Conservation (phyloP, 1,140 invertebrate genomes). For the Caenorhabditis latens region DNA sequence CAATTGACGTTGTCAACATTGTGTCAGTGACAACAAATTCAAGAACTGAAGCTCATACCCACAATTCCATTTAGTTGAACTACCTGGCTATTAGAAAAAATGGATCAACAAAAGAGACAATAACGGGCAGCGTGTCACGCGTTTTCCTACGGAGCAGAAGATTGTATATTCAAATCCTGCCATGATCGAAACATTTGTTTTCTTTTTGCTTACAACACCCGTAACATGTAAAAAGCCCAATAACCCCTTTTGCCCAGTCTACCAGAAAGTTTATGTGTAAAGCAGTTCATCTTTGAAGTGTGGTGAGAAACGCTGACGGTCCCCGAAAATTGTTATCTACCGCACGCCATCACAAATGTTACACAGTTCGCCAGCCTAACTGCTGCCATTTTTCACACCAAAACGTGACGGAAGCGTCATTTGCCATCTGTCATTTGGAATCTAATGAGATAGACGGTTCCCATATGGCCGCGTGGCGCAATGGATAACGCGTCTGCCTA, state of each 20-base stretch:
- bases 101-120: too few species aligned
- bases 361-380: not conserved
- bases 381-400: conserved; percentile 31
- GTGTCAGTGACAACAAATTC: too few species aligned
- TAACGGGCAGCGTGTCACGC: not conserved
- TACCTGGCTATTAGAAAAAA: too few species aligned
- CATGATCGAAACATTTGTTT: too few species aligned
- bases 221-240: too few species aligned
- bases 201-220: too few species aligned
- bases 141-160: not conserved
- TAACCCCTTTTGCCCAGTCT: too few species aligned
- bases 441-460: not conserved
- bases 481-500: conserved; percentile 76
- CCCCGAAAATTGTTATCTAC: conserved; percentile 19
- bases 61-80: too few species aligned
- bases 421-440: not conserved
- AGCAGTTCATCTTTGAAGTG: not conserved
- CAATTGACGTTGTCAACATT: too few species aligned
- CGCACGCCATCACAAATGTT: not conserved
- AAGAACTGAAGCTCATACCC: too few species aligned
- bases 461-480: conserved; percentile 69
- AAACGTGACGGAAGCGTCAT: not conserved
- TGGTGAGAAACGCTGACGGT: not conserved
- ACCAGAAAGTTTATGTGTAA: not conserved
- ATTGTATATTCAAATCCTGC: not conserved